Evolutionary conservation across 2,113 vertebrate genomes (phyloP).

Genomic region (Penelope pileata): DNA sequence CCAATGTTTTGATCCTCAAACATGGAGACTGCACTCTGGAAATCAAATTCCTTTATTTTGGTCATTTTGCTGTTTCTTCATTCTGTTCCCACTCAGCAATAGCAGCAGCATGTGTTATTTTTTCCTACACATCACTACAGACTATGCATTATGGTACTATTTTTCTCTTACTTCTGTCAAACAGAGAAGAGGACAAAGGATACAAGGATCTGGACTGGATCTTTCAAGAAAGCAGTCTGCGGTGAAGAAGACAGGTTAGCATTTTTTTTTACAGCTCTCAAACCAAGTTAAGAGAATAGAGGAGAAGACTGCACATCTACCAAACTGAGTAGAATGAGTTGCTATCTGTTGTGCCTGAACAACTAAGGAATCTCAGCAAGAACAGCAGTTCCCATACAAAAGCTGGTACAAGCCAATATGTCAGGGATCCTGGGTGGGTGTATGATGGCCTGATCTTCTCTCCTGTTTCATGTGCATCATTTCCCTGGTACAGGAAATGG

Average conservation of each 20-base stretch:
- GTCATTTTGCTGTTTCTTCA: neutral
- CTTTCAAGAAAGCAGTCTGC: neutral
- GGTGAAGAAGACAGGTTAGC: neutral
- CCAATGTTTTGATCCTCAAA: neutral
- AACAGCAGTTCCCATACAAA: neutral
- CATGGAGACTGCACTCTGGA: neutral
- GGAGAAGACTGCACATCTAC: constrained; percentile 18
- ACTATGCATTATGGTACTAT: too few relatives aligned
- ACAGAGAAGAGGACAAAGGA: neutral
- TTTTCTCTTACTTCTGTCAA: neutral
- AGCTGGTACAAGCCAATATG: neutral
- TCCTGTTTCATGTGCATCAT: rapidly evolving
- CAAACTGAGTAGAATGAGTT: neutral
- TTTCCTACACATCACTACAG: neutral
- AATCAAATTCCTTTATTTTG: neutral
- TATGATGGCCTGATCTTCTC: neutral
- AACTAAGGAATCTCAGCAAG: neutral
- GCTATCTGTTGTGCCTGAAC: neutral
- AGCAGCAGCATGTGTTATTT: neutral
- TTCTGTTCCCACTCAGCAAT: neutral
- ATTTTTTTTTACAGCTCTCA: neutral
- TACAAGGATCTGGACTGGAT: neutral
- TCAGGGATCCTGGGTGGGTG: neutral
- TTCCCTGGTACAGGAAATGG: neutral
- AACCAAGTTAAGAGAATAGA: neutral